These are phyloP conservation scores for Pseudomyrmex dendroicus DNA, from an alignment of 1,140 invertebrate genomes.

Conservation along the genomic window DNA sequence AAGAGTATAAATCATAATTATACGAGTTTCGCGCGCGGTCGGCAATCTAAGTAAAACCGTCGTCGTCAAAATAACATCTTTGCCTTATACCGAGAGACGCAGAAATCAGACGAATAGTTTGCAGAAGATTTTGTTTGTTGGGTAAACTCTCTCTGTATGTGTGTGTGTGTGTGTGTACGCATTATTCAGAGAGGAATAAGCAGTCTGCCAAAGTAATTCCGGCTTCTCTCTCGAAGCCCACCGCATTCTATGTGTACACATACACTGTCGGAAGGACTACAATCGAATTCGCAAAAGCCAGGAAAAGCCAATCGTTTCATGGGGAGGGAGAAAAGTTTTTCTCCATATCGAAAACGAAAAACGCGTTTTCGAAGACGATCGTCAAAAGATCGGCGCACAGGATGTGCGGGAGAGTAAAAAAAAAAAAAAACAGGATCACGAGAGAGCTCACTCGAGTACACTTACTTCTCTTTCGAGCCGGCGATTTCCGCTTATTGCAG, in stretches of 20 bases:
- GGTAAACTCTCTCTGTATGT: not conserved
- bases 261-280: slow-evolving; percentile 24
- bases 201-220: slow-evolving; percentile 28
- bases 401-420: not conserved
- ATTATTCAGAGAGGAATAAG: slow-evolving; percentile 1
- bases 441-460: slow-evolving; percentile 52
- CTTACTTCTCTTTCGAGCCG: slow-evolving; percentile 64
- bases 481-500: slow-evolving; percentile 61
- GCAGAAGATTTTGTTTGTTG: slow-evolving; percentile 7
- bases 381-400: slow-evolving; percentile 18
- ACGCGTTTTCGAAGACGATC: slow-evolving; percentile 33
- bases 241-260: slow-evolving; percentile 1
- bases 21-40: slow-evolving; percentile 29
- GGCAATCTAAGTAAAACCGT: slow-evolving; percentile 37
- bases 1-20: slow-evolving; percentile 60
- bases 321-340: slow-evolving; percentile 11
- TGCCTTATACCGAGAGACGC: not conserved
- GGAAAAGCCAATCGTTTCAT: slow-evolving; percentile 9
- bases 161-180: not conserved
- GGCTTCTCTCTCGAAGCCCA: not conserved
- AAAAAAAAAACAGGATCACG: not conserved
- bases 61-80: slow-evolving; percentile 3
- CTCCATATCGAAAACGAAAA: slow-evolving; percentile 18
- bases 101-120: slow-evolving; percentile 33
- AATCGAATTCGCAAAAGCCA: slow-evolving; percentile 1